Evolutionary conservation across 2,888 invertebrate species (phyloP).

Genomic region (Linyphia triangularis): DNA sequence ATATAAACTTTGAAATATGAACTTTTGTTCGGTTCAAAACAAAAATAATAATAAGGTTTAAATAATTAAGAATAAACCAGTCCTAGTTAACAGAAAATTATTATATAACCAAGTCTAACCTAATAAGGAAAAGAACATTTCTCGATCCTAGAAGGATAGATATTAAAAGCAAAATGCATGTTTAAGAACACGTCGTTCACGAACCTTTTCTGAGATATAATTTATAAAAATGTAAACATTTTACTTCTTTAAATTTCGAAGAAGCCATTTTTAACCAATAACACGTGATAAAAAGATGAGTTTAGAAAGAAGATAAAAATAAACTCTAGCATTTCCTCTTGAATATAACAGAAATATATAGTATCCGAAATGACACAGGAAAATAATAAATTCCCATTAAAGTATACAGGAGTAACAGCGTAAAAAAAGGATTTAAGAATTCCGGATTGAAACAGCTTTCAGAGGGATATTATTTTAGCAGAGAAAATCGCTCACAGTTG

Average conservation of each 20-base stretch:
- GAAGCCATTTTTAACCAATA: not conserved
- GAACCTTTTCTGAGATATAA: not conserved
- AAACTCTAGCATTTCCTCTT: not conserved
- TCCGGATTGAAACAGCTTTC: constrained; percentile 32
- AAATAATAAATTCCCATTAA: constrained; percentile 46
- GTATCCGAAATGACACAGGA: not conserved
- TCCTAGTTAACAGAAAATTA: too few species aligned
- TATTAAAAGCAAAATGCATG: not conserved
- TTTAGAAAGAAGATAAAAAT: not conserved
- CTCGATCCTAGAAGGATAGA: not conserved
- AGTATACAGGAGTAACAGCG: not conserved
- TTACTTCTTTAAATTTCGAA: not conserved
- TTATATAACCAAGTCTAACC: not conserved
- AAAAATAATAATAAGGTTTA: too few species aligned
- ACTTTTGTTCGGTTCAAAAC: too few species aligned
- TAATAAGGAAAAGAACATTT: not conserved
- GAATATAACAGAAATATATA: not conserved
- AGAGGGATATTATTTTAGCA: constrained; percentile 47
- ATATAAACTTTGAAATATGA: too few species aligned
- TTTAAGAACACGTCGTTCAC: not conserved
- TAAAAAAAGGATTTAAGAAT: constrained; percentile 33
- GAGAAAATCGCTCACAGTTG: constrained; percentile 50
- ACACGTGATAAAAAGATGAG: not conserved
- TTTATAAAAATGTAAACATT: not conserved
- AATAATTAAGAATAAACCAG: too few species aligned